Base-by-base conservation (phyloP, 35 echinoderm and acorn worm species). In the Amphiura filiformis region DNA sequence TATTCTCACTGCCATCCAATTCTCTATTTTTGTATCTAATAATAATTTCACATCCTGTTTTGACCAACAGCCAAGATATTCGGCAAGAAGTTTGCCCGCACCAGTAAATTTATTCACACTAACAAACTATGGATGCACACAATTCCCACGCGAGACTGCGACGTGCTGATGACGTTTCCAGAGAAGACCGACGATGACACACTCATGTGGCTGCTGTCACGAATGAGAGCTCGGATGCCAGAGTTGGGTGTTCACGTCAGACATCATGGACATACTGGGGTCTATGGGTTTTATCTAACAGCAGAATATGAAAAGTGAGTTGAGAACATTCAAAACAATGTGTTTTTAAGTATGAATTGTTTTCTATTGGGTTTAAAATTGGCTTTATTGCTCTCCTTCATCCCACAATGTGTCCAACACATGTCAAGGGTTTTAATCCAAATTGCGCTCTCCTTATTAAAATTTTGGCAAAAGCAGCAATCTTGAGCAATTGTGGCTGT, bases 81-180 rank as follows among this genome's bases (percentile, higher is more conserved):
- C 86, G 93, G 96, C 13, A 91, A 99, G 77, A 92, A 87, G 56
- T 92, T 99, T 88, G 93, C 93, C n/a, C 89, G 91, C 83, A 94
- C 96, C 42, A 94, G 87, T 77, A 99, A 99, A 83, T 98, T 87
- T 79, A 91, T 94, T 23, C 90, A 92, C 52, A 84, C 93, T 30
- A 94, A 94, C 61, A 94, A 92, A 64, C 78, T 99, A 79, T 99
- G 96, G 89, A 70, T 94, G 70, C 77, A 99, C 28, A 99, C 93
- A n/a, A 79, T 94, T 15, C 93, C 96, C 20, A 91, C 93, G 1
- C 39, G 80, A 44, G 92, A 95, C 81, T 99, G 96, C 87, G 93
- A 99, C 78, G 83, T 99, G 35, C 41, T 99, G 20, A 82, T 99
- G 44, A 95, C 93, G 13, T 99, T 99, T 87, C 96, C 96, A 7